Evolutionary conservation across 1,140 invertebrate species (phyloP).

Genomic region (Vanessa tameamea): DNA sequence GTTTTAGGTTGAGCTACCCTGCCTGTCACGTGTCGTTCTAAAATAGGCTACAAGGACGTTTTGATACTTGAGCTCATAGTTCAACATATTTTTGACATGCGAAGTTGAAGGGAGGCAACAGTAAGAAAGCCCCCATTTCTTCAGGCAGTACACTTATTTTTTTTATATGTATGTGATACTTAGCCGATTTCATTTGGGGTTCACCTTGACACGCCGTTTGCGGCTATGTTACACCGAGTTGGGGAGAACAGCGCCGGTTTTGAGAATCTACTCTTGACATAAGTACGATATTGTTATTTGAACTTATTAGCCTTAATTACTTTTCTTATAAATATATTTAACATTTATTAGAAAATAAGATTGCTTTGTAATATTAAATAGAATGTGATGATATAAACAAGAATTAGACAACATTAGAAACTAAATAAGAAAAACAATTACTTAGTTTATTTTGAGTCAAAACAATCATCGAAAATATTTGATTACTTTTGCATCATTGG

Average conservation of each 20-base stretch:
- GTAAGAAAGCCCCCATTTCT: conserved; percentile 73
- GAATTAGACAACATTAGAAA: too few species aligned
- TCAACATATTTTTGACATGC: conserved; percentile 60
- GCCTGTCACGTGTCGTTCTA: conserved; percentile 13
- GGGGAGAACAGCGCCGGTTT: conserved; percentile 52
- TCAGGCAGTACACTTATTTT: conserved; percentile 62
- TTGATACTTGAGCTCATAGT: conserved; percentile 34
- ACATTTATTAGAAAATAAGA: neutral
- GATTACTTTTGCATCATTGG: too few species aligned
- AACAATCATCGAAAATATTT: too few species aligned
- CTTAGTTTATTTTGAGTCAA: too few species aligned
- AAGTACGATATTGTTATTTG: conserved; percentile 34
- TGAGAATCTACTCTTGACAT: conserved; percentile 33
- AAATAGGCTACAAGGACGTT: conserved; percentile 3
- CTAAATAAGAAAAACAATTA: too few species aligned
- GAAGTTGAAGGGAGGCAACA: conserved; percentile 55
- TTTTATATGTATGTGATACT: conserved; percentile 72
- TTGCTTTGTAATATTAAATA: neutral
- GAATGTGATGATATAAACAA: neutral
- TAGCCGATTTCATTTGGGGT: conserved; percentile 60
- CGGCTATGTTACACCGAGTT: conserved; percentile 59
- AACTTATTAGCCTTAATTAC: conserved; percentile 40
- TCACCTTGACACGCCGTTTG: conserved; percentile 74
- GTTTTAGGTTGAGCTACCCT: conserved; percentile 37
- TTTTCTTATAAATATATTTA: conserved; percentile 17